These are phyloP conservation scores for Huso huso DNA, from an alignment of 2,797 vertebrate species.

Conservation along the genomic window DNA sequence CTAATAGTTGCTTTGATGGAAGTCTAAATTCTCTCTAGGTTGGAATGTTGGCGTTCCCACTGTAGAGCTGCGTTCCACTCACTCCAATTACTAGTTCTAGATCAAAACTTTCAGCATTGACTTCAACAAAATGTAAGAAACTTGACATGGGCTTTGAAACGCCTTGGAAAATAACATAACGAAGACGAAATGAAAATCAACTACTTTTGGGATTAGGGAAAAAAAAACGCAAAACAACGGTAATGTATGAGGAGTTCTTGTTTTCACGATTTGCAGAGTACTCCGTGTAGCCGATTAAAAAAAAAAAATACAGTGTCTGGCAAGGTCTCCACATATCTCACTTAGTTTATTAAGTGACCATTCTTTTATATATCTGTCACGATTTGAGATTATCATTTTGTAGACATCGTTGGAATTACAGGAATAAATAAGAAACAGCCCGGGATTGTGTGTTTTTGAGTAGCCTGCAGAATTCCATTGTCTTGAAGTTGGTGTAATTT, in stretches of 20 bases:
- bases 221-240: background rate
- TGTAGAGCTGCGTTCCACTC: conserved; percentile 32
- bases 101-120: conserved; percentile 25
- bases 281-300: too few species aligned
- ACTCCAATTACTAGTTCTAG: conserved; percentile 21
- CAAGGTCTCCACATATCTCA: too few species aligned
- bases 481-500: too few species aligned
- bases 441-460: too few species aligned
- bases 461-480: too few species aligned
- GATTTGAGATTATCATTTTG: too few species aligned
- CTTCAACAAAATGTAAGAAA: conserved; percentile 29
- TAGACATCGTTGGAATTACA: too few species aligned
- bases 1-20: conserved; percentile 8
- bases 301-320: too few species aligned
- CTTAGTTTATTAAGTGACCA: too few species aligned
- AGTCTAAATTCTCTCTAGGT: conserved; percentile 28
- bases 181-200: background rate
- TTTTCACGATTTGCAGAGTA: conserved; percentile 8
- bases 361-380: too few species aligned
- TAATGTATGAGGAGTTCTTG: conserved; percentile 17
- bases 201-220: background rate
- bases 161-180: background rate
- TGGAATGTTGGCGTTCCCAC: conserved; percentile 40
- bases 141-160: background rate
- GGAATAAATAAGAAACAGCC: too few species aligned